phyloP scores from a whole-genome alignment of 2,888 invertebrate species.

The Marasmarcha lunaedactyla region DNA sequence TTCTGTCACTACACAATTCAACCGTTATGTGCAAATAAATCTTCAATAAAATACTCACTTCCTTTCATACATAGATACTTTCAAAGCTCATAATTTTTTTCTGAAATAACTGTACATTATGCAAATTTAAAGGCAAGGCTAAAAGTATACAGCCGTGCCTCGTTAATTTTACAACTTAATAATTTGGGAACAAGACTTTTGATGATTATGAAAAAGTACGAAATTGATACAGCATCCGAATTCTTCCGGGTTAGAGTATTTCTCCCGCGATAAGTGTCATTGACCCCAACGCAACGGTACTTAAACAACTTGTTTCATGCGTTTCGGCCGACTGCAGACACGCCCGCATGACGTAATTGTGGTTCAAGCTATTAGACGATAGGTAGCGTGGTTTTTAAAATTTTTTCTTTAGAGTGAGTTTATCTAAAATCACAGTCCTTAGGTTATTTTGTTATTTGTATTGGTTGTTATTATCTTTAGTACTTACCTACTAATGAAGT shows the following conservation, averaged over 20 bases:
- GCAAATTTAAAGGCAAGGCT: too few species aligned
- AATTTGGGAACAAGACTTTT: neutral
- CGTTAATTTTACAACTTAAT: neutral
- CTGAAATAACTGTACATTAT: too few species aligned
- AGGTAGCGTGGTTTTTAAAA: slow-evolving; percentile 26
- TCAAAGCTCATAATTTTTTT: too few species aligned
- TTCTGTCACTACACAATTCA: too few species aligned
- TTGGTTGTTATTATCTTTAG: too few species aligned
- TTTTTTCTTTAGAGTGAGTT: too few species aligned
- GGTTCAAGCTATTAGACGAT: slow-evolving; percentile 26
- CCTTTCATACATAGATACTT: too few species aligned
- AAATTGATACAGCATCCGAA: neutral
- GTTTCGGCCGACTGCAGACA: slow-evolving; percentile 34
- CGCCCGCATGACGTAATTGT: slow-evolving; percentile 46
- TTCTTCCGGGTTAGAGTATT: slow-evolving; percentile 18
- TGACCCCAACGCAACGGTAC: slow-evolving; percentile 66
- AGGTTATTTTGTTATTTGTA: too few species aligned
- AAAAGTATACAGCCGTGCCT: neutral
- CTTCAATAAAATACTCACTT: too few species aligned
- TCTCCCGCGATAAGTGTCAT: slow-evolving; percentile 52
- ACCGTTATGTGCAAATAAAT: too few species aligned
- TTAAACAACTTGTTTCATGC: slow-evolving; percentile 28
- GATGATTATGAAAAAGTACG: neutral
- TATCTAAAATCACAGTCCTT: too few species aligned
- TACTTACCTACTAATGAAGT: too few species aligned